Base-by-base conservation (phyloP, 2,113 vertebrate species). In the Colossoma macropomum region DNA sequence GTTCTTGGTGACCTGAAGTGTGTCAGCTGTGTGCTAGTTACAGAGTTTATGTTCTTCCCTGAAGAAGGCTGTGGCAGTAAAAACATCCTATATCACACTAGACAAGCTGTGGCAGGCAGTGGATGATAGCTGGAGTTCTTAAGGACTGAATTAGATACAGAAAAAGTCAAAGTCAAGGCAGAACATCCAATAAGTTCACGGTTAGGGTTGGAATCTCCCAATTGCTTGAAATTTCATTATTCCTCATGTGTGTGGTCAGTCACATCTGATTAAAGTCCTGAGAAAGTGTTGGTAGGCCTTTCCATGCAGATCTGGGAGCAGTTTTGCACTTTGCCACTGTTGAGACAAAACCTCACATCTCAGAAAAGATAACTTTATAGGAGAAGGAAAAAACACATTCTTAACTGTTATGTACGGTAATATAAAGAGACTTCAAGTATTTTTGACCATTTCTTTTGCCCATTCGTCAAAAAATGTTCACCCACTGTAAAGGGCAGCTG, bases 11-110 rank as follows among this genome's bases (percentile, higher is more conserved):
- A 45, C 76, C 76, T 84, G 70, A 74, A 7, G 75, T 34, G 48
- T 63, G 68, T 28, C 59, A 52, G 41, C 21, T n/a, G 68, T 60
- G 62, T 65, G 77, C 83, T 75, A 84, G 30, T 75, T 84, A 38
- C 27, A 77, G 73, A 8, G 50, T 71, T 54, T 38, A 62, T 34
- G 5, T 34, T 59, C n/a, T 60, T n/a, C 25, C 71, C 25, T 77
- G 16, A 48, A 28, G 65, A 48, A 83, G 21, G 21, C 15, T 3
- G 34, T 62, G 25, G 32, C 41, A 82, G 38, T 32, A 56, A 16
- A 16, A 52, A 70, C 25, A 65, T 23, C 1, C 41, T 69, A 19
- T 13, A 48, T 38, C 69, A 11, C 19, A 11, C 41, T 45, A 45
- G 41, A 21, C 19, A 54, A 79, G 48, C 66, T 48, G 30, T 27